These are phyloP conservation scores for Oryzias dopingdopingensis DNA, from an alignment of 2,797 vertebrate species.

Conservation along the genomic window DNA sequence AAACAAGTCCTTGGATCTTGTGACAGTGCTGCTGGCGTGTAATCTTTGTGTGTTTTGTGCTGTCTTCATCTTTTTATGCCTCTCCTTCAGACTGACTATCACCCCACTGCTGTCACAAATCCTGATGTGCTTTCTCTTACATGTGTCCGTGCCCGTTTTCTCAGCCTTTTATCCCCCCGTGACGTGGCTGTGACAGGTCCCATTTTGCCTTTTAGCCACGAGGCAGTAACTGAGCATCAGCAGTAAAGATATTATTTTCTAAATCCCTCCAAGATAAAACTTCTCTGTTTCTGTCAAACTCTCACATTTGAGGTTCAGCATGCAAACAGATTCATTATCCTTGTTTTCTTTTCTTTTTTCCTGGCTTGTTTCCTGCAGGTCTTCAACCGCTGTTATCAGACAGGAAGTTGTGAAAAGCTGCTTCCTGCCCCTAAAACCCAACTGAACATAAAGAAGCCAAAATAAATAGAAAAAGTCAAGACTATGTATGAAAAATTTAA, in stretches of 20 bases:
- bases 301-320: conserved; percentile 7
- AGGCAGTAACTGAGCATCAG: conserved; percentile 15
- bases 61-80: conserved; percentile 35
- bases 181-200: conserved; percentile 22
- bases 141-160: neutral
- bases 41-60: conserved; percentile 41
- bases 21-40: conserved; percentile 21
- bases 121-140: conserved; percentile 3
- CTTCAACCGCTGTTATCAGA: conserved; percentile 52
- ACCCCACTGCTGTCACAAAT: conserved; percentile 1
- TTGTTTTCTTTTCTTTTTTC: conserved; percentile 10
- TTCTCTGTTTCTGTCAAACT: conserved; percentile 11
- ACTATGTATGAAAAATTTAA: conserved; percentile 75
- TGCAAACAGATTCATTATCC: conserved; percentile 1
- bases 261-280: conserved; percentile 5
- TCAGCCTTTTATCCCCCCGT: conserved; percentile 15
- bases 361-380: conserved; percentile 43
- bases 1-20: conserved; percentile 63
- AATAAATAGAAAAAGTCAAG: conserved; percentile 40
- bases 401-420: conserved; percentile 56
- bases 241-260: conserved; percentile 13
- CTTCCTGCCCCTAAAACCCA: conserved; percentile 61
- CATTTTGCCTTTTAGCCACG: conserved; percentile 16
- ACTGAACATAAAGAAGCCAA: conserved; percentile 38
- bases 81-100: conserved; percentile 30